phyloP scores from a whole-genome alignment of 2,797 vertebrate genomes.

The Bradypus variegatus region DNA sequence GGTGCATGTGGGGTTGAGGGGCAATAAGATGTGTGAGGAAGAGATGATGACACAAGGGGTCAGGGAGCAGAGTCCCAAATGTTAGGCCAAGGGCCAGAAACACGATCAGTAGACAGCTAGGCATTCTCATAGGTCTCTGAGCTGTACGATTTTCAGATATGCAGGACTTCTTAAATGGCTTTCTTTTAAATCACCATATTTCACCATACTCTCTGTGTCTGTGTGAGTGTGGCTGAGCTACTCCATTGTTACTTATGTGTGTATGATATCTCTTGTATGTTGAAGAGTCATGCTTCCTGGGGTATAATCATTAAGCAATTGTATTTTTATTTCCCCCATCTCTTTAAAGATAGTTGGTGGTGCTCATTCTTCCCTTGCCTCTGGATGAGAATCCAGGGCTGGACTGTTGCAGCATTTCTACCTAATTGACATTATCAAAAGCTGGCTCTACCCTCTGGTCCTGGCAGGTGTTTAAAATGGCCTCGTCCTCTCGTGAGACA shows the following conservation, averaged over 20 bases:
- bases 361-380: background rate
- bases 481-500: background rate
- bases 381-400: background rate
- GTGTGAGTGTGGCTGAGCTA: background rate
- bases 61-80: background rate
- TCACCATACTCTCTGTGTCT: background rate
- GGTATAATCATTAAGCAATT: background rate
- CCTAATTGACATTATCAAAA: background rate
- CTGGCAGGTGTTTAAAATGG: background rate
- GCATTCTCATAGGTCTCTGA: background rate
- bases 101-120: background rate
- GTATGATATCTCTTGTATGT: background rate
- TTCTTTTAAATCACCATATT: background rate
- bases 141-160: background rate
- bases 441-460: background rate
- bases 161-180: background rate
- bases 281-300: background rate
- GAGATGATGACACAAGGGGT: background rate
- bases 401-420: background rate
- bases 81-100: background rate
- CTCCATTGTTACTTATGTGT: background rate
- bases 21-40: background rate
- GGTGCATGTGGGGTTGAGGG: background rate
- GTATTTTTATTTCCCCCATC: background rate
- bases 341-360: background rate